phyloP scores from a whole-genome alignment of 2,888 invertebrate species.

The Urechis unicinctus region DNA sequence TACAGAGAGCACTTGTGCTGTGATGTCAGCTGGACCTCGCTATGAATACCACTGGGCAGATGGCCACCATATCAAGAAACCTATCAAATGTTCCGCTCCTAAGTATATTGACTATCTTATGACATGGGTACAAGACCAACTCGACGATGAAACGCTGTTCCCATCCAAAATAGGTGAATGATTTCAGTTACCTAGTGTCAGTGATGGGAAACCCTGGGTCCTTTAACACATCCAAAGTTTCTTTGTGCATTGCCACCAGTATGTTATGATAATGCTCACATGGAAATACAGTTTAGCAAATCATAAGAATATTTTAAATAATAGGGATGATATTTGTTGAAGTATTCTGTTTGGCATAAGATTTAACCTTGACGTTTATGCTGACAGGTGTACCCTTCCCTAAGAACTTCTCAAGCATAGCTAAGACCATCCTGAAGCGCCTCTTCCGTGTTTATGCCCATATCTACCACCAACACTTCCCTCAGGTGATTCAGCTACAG shows the following conservation, averaged over 20 bases:
- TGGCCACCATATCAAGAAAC: conserved; percentile 92
- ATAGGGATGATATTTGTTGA: no score
- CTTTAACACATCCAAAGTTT: no score
- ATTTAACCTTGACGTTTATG: no score
- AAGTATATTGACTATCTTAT: conserved; percentile 99
- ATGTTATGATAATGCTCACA: no score
- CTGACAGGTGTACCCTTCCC: conserved; percentile 94
- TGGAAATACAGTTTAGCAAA: no score
- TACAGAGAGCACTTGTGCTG: conserved; percentile 91
- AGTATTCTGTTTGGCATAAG: no score
- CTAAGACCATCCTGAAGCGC: conserved; percentile 95
- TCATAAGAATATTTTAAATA: no score
- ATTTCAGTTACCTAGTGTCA: no score
- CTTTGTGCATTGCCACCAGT: no score
- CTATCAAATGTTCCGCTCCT: conserved; percentile 97
- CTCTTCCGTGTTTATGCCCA: conserved; percentile 98
- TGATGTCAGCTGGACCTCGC: conserved; percentile 98
- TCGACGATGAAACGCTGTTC: conserved; percentile 96
- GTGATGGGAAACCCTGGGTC: no score
- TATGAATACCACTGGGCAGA: conserved; percentile 99
- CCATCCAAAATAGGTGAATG: conserved; percentile 87
- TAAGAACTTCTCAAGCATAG: conserved; percentile 91
- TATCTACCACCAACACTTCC: conserved; percentile 99
- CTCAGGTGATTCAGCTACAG: conserved; percentile 85
- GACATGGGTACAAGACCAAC: conserved; percentile 99